These are phyloP conservation scores for Podarcis lilfordi DNA, from an alignment of 2,797 vertebrate species.

Conservation along the genomic window DNA sequence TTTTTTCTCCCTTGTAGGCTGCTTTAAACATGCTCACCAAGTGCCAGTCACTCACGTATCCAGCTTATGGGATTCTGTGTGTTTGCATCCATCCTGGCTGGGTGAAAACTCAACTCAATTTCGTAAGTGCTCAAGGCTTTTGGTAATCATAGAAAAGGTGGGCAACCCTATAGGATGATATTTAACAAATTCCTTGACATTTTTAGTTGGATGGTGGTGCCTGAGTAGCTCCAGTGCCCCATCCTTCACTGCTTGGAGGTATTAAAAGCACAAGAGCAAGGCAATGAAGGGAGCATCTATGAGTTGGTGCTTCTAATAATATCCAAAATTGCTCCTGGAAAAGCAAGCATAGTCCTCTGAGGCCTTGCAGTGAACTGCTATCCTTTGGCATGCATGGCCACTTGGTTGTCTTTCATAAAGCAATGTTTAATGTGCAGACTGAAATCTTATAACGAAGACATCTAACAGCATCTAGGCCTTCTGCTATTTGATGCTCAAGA, in stretches of 20 bases:
- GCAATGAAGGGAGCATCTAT: too few relatives aligned
- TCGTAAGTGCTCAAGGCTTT: neutral
- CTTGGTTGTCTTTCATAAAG: neutral
- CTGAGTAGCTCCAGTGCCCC: too few relatives aligned
- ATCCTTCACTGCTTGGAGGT: too few relatives aligned
- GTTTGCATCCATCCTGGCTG: constrained; percentile 56
- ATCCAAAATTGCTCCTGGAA: neutral
- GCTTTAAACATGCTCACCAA: constrained; percentile 34
- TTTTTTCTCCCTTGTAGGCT: constrained; percentile 17
- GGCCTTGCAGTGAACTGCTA: neutral
- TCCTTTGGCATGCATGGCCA: neutral
- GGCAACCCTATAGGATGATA: neutral
- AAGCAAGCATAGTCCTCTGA: neutral
- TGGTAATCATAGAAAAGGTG: neutral
- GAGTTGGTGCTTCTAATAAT: neutral
- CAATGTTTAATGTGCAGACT: neutral
- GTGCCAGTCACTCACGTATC: constrained; percentile 7
- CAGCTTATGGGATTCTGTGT: constrained; percentile 51
- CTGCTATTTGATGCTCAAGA: neutral
- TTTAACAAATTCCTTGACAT: too few relatives aligned
- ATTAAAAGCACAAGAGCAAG: neutral
- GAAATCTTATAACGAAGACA: neutral
- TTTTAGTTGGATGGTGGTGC: too few relatives aligned
- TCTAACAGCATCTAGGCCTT: neutral
- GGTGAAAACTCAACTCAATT: constrained; percentile 37